Evolutionary conservation across 2,113 vertebrate species (phyloP).

Genomic region (Columba janthina): DNA sequence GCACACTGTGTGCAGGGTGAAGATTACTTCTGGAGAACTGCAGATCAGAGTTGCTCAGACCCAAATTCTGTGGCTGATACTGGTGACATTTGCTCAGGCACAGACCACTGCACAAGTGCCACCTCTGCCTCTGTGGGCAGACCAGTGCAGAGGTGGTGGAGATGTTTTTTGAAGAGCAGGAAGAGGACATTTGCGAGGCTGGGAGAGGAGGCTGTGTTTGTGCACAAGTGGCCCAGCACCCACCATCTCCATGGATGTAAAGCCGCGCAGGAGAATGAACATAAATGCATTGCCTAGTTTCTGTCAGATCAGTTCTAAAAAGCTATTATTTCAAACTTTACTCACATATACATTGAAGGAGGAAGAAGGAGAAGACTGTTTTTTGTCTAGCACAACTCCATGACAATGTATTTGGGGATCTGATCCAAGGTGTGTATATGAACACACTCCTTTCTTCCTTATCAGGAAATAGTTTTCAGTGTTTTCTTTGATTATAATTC

Average conservation of each 20-base stretch:
- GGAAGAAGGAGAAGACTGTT: background rate
- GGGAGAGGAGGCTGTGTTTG: background rate
- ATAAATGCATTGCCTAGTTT: background rate
- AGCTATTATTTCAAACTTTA: background rate
- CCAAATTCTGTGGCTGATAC: background rate
- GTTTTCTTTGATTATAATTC: background rate
- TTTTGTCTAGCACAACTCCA: background rate
- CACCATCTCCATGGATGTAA: rapidly evolving
- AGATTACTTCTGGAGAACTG: background rate
- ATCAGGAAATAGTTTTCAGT: background rate
- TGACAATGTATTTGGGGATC: background rate
- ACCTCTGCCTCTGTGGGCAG: background rate
- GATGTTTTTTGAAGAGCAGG: background rate
- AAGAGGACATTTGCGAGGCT: rapidly evolving
- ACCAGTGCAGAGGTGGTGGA: background rate
- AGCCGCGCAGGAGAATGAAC: background rate
- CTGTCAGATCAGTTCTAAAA: background rate
- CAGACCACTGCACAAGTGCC: background rate
- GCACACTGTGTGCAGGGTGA: rapidly evolving
- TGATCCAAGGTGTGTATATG: background rate
- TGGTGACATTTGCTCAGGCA: background rate
- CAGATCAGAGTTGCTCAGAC: background rate
- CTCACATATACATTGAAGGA: background rate
- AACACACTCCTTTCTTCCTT: background rate
- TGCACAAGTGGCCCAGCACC: rapidly evolving